Base-by-base conservation (phyloP, 2,888 invertebrate species). In the Hydrotaea cyrtoneurina region DNA sequence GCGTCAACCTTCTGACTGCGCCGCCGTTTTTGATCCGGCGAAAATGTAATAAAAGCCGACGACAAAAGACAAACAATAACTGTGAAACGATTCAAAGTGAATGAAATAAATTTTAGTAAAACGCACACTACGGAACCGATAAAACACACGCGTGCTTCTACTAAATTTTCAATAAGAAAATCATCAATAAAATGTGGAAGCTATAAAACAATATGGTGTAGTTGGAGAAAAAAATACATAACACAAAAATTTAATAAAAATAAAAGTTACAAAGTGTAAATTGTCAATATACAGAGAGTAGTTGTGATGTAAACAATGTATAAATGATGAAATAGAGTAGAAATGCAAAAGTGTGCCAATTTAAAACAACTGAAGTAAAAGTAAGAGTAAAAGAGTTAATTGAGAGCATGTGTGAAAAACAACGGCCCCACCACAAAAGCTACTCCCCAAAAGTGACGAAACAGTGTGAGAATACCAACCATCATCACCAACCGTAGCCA, bases 141-240 rank as follows among this genome's bases (percentile, higher is more conserved):
- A 43, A 50, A 78, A 73, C 80, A 75, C 78, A 71, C 19, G 78
- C 78, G 72, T 17, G 78, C 26, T 78, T 81, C 78, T 66, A 11
- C 1, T 36, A 62, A 31, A 4, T 36, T 1, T 10, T 13, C 4
- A 36, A 36, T 10, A 62, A 36, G 23, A 19, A 62, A 62, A 62
- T 62, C 2, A 23, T 5, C 7, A 5, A 62, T 31, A 36, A 15
- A 62, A n/a, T 5, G 8, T 15, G 19, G 15, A 59, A 15, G 26
- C 21, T 5, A 59, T 8, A 19, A 55, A 71, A 7, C 31, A 31
- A 4, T 2, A 31, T 7, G 31, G 31, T 31, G 31, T 31, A 71
- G 15, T 39, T 39, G 4, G 21, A 17, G 0, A 26, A 21, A 13
- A 69, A 77, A 62, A 39, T 39, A 8, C n/a, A n/a, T 8, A 36